Percentiles rank a stretch among this genome's conserved stretches.
phyloP scores from a whole-genome alignment of 2,888 invertebrate species.

The Sericinus montela region DNA sequence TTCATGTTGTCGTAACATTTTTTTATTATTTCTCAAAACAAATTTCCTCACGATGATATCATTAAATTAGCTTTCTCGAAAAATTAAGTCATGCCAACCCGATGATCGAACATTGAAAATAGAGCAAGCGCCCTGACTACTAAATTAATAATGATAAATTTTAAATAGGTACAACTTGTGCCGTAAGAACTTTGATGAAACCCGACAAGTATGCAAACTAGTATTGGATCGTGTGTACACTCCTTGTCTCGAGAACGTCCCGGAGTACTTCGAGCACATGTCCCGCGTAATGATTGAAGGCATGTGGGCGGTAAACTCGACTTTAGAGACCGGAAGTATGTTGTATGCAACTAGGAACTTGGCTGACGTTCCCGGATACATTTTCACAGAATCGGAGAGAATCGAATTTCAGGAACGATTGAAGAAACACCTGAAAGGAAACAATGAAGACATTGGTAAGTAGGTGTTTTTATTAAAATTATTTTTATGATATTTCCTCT shows the following conservation, averaged over 20 bases:
- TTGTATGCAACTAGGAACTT: conserved; percentile 71
- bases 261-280: conserved; percentile 79
- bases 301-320: conserved; percentile 82
- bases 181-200: conserved; percentile 75
- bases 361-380: conserved; percentile 64
- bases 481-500: too few species aligned
- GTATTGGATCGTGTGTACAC: conserved; percentile 74
- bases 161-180: conserved; percentile 80
- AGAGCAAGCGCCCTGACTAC: too few species aligned
- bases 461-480: background rate
- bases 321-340: conserved; percentile 69
- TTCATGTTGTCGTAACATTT: too few species aligned
- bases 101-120: too few species aligned
- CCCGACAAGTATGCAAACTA: conserved; percentile 70
- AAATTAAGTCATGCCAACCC: too few species aligned
- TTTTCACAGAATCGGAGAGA: conserved; percentile 33
- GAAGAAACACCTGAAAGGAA: conserved; percentile 18
- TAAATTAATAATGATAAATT: too few species aligned
- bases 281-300: conserved; percentile 79
- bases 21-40: too few species aligned
- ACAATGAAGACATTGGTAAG: conserved; percentile 23
- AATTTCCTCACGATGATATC: too few species aligned
- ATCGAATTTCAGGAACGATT: conserved; percentile 16
- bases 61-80: too few species aligned
- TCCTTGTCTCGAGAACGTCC: conserved; percentile 71